Conservation (phyloP, 2,113 vertebrate genomes). For the Hipposideros armiger region DNA sequence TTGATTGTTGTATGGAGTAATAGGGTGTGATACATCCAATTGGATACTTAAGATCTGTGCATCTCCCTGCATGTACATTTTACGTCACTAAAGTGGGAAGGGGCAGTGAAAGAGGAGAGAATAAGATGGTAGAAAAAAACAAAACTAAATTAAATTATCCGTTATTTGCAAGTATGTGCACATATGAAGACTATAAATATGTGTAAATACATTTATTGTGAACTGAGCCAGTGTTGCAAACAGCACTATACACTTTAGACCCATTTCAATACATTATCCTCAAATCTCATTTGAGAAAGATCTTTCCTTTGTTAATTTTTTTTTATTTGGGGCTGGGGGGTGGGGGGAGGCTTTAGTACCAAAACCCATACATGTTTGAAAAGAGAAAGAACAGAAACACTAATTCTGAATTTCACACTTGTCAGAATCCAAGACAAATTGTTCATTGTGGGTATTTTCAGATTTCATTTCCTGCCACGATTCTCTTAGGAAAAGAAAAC, state of each 20-base stretch:
- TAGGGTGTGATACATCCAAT: too few species aligned
- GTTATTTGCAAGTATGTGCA: not conserved
- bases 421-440: conserved; percentile 26
- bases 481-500: conserved; percentile 4
- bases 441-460: not conserved
- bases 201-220: too few species aligned
- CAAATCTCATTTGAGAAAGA: not conserved
- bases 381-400: conserved; percentile 46
- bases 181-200: not conserved
- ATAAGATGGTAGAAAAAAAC: not conserved
- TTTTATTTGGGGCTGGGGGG: not conserved
- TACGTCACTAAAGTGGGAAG: not conserved
- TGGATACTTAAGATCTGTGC: not conserved
- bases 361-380: conserved; percentile 8
- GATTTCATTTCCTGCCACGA: conserved; percentile 43
- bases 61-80: not conserved
- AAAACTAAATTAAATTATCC: not conserved
- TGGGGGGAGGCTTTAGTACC: not conserved
- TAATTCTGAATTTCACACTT: conserved; percentile 33
- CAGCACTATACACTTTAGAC: not conserved
- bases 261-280: not conserved
- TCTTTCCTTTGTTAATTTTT: not conserved
- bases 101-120: not conserved
- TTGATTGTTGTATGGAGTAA: not conserved
- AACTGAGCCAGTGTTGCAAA: not conserved